These are phyloP conservation scores for Cantharis rufa DNA, from an alignment of 2,888 invertebrate species.

Conservation along the genomic window DNA sequence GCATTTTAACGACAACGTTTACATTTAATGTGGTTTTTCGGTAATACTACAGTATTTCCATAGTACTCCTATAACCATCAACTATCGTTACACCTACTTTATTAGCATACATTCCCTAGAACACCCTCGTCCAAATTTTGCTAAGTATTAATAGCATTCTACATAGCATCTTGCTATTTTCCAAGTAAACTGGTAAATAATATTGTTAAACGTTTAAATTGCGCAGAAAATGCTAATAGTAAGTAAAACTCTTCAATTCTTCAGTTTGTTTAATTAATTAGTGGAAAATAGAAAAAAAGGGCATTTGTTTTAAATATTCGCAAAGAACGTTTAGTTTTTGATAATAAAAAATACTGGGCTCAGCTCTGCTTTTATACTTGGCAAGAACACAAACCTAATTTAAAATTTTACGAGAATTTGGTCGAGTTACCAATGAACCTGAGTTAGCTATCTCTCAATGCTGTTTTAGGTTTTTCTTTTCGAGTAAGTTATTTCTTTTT, in stretches of 20 bases:
- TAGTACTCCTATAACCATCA: background rate
- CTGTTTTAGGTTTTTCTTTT: background rate
- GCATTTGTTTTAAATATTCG: background rate
- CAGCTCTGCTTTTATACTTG: background rate
- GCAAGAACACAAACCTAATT: background rate
- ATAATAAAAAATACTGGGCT: background rate
- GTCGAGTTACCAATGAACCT: background rate
- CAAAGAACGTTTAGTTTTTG: background rate
- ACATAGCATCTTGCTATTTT: background rate
- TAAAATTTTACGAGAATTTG: background rate
- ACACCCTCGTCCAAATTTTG: background rate
- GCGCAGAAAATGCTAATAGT: background rate
- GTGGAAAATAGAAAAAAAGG: background rate
- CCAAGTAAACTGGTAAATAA: background rate
- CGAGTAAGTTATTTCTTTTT: background rate
- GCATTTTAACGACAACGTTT: background rate
- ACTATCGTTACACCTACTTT: background rate
- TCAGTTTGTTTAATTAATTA: background rate
- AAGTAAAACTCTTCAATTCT: background rate
- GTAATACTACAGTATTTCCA: too few species aligned
- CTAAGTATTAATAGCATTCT: background rate
- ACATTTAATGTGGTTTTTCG: background rate
- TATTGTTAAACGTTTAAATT: background rate
- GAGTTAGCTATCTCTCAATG: background rate
- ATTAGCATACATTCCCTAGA: background rate